phyloP scores from a whole-genome alignment of 1,140 invertebrate genomes.

The Ceratina japonica region DNA sequence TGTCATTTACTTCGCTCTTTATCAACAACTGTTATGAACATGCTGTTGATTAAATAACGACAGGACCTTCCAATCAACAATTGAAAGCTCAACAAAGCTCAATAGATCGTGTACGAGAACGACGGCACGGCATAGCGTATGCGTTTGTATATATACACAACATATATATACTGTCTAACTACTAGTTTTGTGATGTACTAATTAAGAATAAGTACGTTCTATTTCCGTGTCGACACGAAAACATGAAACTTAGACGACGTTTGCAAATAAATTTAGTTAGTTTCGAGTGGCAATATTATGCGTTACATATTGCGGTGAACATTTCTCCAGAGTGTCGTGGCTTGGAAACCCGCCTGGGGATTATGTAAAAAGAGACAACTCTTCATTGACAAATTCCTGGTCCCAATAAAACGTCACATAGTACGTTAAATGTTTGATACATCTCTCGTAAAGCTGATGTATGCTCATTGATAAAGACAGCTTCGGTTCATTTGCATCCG shows the following conservation, averaged over 20 bases:
- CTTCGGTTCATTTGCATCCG: background rate
- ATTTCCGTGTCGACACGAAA: background rate
- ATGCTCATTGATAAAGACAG: background rate
- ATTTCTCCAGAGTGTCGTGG: background rate
- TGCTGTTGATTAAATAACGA: background rate
- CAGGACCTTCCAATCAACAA: constrained; percentile 37
- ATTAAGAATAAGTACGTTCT: constrained; percentile 8
- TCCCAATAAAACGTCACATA: constrained; percentile 18
- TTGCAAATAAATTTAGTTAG: background rate
- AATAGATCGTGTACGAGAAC: background rate
- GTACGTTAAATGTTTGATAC: constrained; percentile 1
- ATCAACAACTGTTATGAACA: background rate
- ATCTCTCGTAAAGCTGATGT: background rate
- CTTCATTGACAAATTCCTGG: constrained; percentile 35
- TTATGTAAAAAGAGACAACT: constrained; percentile 29
- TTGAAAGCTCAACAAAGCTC: constrained; percentile 27
- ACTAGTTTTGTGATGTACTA: too few species aligned
- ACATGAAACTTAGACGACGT: constrained; percentile 1
- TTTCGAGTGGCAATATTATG: too few species aligned
- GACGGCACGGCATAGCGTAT: constrained; percentile 2
- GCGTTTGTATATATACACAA: background rate
- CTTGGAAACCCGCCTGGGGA: background rate
- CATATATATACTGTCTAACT: too few species aligned
- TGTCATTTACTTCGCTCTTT: background rate
- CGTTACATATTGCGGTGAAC: background rate